A percentile compares a stretch with the other conserved stretches of the same genome.
Evolutionary conservation across 2,797 vertebrate species (phyloP).

Genomic region (Diceros bicornis): DNA sequence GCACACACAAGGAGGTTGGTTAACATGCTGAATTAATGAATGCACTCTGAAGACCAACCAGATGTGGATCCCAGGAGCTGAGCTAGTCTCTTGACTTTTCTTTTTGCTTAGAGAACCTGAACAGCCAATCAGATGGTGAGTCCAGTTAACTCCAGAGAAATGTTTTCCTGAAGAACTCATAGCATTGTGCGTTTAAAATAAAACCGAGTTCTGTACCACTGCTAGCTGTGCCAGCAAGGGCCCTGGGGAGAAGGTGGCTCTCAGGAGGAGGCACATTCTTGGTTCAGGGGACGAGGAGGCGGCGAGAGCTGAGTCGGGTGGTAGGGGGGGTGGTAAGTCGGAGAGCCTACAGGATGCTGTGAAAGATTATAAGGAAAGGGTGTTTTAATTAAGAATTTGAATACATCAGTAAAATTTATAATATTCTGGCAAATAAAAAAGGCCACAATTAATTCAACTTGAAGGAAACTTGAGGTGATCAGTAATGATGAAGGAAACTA

Average conservation of each 20-base stretch:
- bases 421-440: neutral
- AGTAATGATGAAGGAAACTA: neutral
- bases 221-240: rapidly evolving
- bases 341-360: neutral
- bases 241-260: neutral
- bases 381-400: neutral
- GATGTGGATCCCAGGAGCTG: rapidly evolving
- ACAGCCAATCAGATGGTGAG: neutral
- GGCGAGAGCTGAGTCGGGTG: rapidly evolving
- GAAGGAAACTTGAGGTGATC: neutral
- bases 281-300: no score
- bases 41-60: rapidly evolving
- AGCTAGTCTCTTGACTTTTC: neutral
- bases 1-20: neutral
- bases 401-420: neutral
- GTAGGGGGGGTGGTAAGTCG: neutral
- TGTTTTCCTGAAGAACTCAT: neutral
- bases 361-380: neutral
- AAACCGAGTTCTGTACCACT: neutral
- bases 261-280: neutral
- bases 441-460: neutral
- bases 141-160: rapidly evolving
- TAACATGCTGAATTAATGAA: rapidly evolving
- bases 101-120: neutral
- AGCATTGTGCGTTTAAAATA: neutral